These are phyloP conservation scores for Callithrix jacchus DNA, from an alignment of 2,113 vertebrate species.

Conservation along the genomic window DNA sequence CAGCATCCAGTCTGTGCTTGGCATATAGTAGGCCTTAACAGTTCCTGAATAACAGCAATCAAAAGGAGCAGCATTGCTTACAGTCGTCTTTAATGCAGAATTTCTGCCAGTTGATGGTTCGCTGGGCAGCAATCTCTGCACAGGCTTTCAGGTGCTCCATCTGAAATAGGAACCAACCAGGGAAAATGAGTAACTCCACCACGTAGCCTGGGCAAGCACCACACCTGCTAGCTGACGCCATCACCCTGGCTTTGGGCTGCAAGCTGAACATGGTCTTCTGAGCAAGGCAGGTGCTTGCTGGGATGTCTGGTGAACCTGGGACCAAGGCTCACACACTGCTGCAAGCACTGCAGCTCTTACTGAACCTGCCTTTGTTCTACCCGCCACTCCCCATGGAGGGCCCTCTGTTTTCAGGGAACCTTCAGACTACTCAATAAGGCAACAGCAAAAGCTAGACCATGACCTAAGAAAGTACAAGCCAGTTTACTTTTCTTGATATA, in stretches of 20 bases:
- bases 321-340: background rate
- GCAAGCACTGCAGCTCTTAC: fast-evolving
- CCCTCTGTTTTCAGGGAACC: background rate
- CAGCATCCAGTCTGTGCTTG: background rate
- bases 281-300: background rate
- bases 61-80: constrained; percentile 82
- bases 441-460: background rate
- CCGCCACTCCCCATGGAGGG: no score
- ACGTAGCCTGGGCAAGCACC: background rate
- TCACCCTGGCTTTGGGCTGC: background rate
- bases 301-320: background rate
- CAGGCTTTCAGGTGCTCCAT: constrained; percentile 99
- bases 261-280: background rate
- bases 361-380: background rate
- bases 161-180: constrained; percentile 80
- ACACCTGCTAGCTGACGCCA: background rate
- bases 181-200: background rate
- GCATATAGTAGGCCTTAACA: background rate
- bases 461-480: background rate
- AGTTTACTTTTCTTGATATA: background rate
- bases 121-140: constrained; percentile 97
- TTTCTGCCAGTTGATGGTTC: constrained; percentile 98
- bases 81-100: constrained; percentile 99
- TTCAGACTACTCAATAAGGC: background rate
- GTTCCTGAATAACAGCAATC: background rate